These are phyloP conservation scores for Hippopotamyrus pictus DNA, from an alignment of 2,797 vertebrate species.

Conservation along the genomic window DNA sequence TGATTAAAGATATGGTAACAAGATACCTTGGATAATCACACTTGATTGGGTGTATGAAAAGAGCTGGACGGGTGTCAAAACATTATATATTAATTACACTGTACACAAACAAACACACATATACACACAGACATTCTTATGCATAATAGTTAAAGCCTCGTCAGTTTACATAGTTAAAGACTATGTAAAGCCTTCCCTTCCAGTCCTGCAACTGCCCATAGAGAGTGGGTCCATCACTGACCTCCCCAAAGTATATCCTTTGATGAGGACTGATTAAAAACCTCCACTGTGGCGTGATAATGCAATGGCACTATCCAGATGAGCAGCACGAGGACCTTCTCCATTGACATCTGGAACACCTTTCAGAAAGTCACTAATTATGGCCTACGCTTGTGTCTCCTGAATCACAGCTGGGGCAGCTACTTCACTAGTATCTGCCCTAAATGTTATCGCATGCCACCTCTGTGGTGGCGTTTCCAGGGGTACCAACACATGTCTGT, in stretches of 20 bases:
- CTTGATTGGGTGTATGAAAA: background rate
- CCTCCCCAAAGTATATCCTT: constrained; percentile 10
- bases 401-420: background rate
- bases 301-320: constrained; percentile 6
- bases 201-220: background rate
- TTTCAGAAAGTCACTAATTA: background rate
- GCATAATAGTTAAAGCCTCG: background rate
- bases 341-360: background rate
- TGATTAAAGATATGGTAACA: background rate
- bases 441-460: background rate
- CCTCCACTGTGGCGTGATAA: background rate
- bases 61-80: background rate
- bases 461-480: background rate
- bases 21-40: background rate
- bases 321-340: constrained; percentile 16
- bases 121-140: background rate
- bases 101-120: background rate
- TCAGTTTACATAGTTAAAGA: background rate
- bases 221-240: constrained; percentile 17
- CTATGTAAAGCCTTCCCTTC: background rate
- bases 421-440: background rate
- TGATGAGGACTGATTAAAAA: constrained; percentile 28
- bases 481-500: background rate
- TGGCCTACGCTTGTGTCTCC: background rate
- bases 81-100: background rate